phyloP scores from a whole-genome alignment of 2,113 vertebrate genomes.

The Mohoua ochrocephala region DNA sequence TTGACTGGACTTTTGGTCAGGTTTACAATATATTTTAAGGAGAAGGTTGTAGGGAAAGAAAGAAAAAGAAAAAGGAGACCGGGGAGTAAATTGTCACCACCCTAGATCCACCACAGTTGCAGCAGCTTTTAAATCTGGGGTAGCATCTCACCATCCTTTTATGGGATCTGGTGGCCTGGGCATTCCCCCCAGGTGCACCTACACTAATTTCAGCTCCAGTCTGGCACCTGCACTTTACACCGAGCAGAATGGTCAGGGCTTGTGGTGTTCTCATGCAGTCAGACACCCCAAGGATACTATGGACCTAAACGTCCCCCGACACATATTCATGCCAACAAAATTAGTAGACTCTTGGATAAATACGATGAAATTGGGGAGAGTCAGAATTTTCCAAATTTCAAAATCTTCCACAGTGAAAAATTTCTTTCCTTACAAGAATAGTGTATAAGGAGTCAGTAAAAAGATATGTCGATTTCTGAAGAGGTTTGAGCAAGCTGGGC shows the following conservation, averaged over 20 bases:
- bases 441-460: background rate
- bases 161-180: background rate
- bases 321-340: background rate
- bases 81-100: background rate
- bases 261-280: background rate
- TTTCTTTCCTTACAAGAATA: background rate
- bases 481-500: background rate
- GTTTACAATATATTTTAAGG: background rate
- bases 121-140: background rate
- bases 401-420: background rate
- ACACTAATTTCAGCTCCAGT: background rate
- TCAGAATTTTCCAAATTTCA: background rate
- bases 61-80: background rate
- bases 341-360: background rate
- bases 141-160: accelerated
- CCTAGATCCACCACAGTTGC: accelerated
- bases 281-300: background rate
- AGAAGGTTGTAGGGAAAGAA: background rate
- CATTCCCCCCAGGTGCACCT: too few species aligned
- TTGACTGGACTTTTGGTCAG: background rate
- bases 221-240: background rate
- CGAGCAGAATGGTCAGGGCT: background rate
- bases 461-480: background rate
- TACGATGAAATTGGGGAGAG: background rate
- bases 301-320: background rate